A percentile compares a stretch with the other conserved stretches of the same genome.
Conservation (phyloP, 2,888 invertebrate genomes). For the Girardia tigrina region DNA sequence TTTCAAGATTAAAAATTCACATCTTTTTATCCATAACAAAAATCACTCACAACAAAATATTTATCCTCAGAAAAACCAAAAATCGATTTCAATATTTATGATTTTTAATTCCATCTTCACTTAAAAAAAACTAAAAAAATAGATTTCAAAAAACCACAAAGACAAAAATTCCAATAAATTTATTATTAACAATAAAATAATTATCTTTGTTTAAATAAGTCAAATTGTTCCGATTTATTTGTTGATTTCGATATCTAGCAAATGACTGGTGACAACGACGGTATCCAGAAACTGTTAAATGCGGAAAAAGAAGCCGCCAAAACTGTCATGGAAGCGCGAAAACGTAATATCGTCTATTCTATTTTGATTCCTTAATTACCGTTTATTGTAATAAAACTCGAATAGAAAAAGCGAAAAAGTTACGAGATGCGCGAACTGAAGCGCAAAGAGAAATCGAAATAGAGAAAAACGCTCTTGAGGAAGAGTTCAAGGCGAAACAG, state of each 20-base stretch:
- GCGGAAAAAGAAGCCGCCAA: slow-evolving; percentile 1
- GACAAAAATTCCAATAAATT: not conserved
- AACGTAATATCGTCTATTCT: not conserved
- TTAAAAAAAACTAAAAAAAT: too few species aligned
- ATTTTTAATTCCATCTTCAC: too few species aligned
- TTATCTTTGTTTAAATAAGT: not conserved
- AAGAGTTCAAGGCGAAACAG: slow-evolving; percentile 2
- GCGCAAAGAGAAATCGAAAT: not conserved
- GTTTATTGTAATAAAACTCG: too few species aligned
- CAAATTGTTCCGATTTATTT: not conserved
- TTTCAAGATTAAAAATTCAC: too few species aligned
- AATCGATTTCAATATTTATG: too few species aligned
- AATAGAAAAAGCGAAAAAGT: not conserved
- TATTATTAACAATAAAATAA: not conserved
- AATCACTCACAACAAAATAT: too few species aligned
- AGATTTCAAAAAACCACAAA: too few species aligned
- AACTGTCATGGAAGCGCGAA: not conserved
- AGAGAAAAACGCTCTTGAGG: not conserved
- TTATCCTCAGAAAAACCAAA: too few species aligned
- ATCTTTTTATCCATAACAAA: too few species aligned
- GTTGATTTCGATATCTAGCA: slow-evolving; percentile 16
- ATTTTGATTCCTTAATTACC: too few species aligned
- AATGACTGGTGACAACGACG: slow-evolving; percentile 9
- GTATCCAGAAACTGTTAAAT: not conserved
- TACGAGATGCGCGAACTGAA: not conserved